Evolutionary conservation across 2,113 vertebrate genomes (phyloP).

Genomic region (Ictidomys tridecemlineatus): DNA sequence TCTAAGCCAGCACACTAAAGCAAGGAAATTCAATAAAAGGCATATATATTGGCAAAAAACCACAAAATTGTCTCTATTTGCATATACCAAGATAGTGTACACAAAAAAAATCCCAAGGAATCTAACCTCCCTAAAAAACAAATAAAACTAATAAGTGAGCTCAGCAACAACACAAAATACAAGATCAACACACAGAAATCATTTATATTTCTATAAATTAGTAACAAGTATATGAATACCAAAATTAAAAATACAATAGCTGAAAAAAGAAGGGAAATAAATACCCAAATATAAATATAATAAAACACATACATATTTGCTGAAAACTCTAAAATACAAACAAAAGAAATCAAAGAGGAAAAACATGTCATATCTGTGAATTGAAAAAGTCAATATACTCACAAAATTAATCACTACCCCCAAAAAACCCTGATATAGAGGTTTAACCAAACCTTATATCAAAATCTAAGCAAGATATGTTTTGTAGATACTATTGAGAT

Average conservation of each 20-base stretch:
- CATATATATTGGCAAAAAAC: neutral
- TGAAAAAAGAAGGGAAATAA: neutral
- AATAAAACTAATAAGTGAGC: neutral
- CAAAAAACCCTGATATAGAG: neutral
- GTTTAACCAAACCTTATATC: neutral
- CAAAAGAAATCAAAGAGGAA: neutral
- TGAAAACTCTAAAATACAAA: constrained; percentile 16
- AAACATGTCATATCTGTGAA: neutral
- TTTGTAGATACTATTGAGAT: neutral
- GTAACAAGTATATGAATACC: neutral
- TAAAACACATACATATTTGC: neutral
- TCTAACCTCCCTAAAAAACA: neutral
- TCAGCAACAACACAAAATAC: neutral
- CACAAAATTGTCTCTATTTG: neutral
- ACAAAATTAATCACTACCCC: neutral
- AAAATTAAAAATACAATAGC: neutral
- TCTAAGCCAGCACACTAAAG: neutral
- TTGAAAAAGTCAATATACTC: neutral
- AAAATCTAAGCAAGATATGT: neutral
- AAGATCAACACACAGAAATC: neutral
- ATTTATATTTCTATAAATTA: neutral
- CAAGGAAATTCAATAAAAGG: neutral
- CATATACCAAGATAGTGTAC: neutral
- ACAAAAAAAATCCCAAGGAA: neutral
- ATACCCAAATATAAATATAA: neutral